Evolutionary conservation across 1,140 invertebrate genomes (phyloP).

Genomic region (Dinoponera quadriceps): DNA sequence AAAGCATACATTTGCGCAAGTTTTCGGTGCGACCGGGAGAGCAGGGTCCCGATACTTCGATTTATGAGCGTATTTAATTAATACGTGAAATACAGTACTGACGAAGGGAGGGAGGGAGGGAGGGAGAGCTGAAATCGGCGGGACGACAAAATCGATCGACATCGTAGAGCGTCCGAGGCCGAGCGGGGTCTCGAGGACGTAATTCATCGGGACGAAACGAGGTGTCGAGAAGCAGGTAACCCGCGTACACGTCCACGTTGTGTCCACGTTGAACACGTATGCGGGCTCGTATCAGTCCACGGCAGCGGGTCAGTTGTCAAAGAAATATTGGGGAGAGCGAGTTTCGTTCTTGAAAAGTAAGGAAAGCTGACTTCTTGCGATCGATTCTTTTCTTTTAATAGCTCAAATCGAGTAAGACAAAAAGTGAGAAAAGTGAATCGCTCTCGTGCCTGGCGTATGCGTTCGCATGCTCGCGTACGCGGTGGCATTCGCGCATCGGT

Average conservation of each 20-base stretch:
- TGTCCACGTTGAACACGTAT: constrained; percentile 16
- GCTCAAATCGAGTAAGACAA: too few relatives aligned
- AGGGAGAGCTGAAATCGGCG: too few relatives aligned
- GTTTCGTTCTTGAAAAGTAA: too few relatives aligned
- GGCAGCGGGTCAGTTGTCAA: too few relatives aligned
- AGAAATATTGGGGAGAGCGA: too few relatives aligned
- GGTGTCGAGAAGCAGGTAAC: constrained; percentile 41
- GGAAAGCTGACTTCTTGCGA: too few relatives aligned
- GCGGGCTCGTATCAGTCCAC: too few relatives aligned
- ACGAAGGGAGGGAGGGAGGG: too few relatives aligned
- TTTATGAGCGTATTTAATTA: not conserved
- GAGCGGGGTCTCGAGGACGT: constrained; percentile 10
- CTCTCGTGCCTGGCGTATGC: too few relatives aligned
- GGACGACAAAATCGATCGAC: not conserved
- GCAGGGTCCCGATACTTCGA: not conserved
- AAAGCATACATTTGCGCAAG: not conserved
- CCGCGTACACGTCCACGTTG: constrained; percentile 6
- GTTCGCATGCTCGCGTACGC: constrained; percentile 2
- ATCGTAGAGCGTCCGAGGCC: not conserved
- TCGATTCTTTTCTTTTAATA: too few relatives aligned
- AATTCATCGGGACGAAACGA: constrained; percentile 41
- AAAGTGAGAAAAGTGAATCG: too few relatives aligned
- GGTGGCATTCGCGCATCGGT: not conserved
- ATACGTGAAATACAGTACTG: not conserved
- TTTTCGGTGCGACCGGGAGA: not conserved